Percentiles rank a stretch among this genome's conserved stretches.
phyloP scores from a whole-genome alignment of 2,888 invertebrate species.

The Saturnia japonica region DNA sequence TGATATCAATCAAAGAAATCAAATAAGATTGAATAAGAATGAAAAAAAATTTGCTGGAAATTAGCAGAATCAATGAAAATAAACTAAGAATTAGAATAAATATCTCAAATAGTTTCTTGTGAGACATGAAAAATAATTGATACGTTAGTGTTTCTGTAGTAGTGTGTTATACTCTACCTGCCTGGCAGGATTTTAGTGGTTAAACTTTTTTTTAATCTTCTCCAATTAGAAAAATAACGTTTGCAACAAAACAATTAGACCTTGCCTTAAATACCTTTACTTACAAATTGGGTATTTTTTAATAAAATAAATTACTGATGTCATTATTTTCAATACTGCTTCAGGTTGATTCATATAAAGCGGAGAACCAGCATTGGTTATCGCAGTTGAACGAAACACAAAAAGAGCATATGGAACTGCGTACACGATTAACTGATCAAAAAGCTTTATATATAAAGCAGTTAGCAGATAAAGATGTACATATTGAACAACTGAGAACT shows the following conservation, averaged over 20 bases:
- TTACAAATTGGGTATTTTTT: no score
- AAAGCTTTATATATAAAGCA: slow-evolving; percentile 65
- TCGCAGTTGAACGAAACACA: slow-evolving; percentile 79
- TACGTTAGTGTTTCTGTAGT: no score
- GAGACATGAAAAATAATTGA: not conserved
- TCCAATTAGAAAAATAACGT: no score
- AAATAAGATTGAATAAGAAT: not conserved
- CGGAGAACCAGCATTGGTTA: slow-evolving; percentile 84
- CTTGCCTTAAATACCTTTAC: not conserved
- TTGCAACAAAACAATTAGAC: no score
- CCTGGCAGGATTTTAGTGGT: no score
- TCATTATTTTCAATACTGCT: slow-evolving; percentile 15
- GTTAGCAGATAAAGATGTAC: slow-evolving; percentile 67
- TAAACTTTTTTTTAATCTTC: no score
- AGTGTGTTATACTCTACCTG: no score
- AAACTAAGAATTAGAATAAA: not conserved
- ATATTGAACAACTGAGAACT: slow-evolving; percentile 72
- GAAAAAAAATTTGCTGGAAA: not conserved
- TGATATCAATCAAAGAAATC: not conserved
- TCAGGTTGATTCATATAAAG: slow-evolving; percentile 83
- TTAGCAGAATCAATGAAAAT: not conserved
- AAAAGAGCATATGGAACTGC: slow-evolving; percentile 76
- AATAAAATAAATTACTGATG: not conserved
- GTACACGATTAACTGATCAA: slow-evolving; percentile 73
- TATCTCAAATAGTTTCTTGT: not conserved